Percentiles rank a stretch among this genome's conserved stretches.
phyloP scores from a whole-genome alignment of 1,140 invertebrate genomes.

The Tetramorium simillimum region DNA sequence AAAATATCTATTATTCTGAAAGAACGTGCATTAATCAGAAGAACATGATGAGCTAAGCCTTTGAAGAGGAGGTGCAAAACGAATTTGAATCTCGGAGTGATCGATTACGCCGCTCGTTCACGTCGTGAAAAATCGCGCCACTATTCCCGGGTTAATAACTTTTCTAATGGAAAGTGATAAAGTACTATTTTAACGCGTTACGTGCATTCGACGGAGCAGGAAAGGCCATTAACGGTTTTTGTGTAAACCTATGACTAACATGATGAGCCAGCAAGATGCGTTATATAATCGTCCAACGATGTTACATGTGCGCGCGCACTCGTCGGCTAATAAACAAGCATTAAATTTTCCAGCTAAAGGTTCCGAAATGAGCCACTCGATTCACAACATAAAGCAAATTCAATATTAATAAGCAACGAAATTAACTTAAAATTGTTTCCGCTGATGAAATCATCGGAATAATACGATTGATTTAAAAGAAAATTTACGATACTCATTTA shows the following conservation, averaged over 20 bases:
- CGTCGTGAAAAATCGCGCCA: conserved; percentile 30
- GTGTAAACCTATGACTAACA: conserved; percentile 52
- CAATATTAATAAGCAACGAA: background rate
- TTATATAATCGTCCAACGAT: conserved; percentile 37
- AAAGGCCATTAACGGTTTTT: conserved; percentile 52
- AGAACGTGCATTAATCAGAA: background rate
- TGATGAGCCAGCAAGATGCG: conserved; percentile 48
- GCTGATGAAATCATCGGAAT: background rate
- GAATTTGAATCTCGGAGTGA: conserved; percentile 44
- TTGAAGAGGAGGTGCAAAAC: conserved; percentile 14
- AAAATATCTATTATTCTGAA: conserved; percentile 2
- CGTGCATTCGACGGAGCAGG: conserved; percentile 37
- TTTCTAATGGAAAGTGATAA: conserved; percentile 59
- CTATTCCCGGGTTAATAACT: conserved; percentile 48
- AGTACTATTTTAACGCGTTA: conserved; percentile 54
- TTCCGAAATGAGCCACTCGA: background rate
- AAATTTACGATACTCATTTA: background rate
- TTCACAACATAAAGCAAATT: conserved; percentile 4
- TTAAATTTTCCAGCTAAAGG: conserved; percentile 40
- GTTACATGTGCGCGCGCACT: background rate
- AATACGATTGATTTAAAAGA: background rate
- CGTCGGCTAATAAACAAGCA: conserved; percentile 32
- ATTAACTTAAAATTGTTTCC: conserved; percentile 23
- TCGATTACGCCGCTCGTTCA: conserved; percentile 31
- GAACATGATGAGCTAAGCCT: background rate